phyloP scores from a whole-genome alignment of 2,113 vertebrate genomes.

The Cnemophilus loriae region DNA sequence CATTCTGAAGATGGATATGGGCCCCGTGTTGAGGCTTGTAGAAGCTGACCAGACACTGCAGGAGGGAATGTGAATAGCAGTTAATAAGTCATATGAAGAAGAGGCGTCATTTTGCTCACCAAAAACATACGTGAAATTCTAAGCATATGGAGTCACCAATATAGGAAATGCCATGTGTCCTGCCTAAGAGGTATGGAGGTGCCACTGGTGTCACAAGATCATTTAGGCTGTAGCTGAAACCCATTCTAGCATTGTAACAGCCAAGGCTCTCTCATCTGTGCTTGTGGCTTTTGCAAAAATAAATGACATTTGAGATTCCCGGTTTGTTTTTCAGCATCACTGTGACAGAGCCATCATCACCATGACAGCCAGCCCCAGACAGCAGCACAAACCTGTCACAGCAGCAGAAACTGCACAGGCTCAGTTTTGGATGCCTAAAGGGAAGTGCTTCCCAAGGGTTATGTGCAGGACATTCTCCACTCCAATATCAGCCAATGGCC shows the following conservation, averaged over 20 bases:
- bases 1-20: background rate
- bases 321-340: background rate
- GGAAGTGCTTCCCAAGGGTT: background rate
- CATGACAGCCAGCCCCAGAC: background rate
- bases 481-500: background rate
- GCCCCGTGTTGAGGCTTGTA: background rate
- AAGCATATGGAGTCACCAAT: background rate
- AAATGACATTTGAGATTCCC: background rate
- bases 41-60: background rate
- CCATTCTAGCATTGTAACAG: background rate
- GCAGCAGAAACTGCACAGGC: background rate
- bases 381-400: background rate
- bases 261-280: background rate
- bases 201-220: background rate
- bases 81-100: background rate
- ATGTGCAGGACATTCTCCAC: background rate
- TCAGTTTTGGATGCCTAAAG: accelerated
- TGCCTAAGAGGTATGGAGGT: background rate
- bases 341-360: background rate
- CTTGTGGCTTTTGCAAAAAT: background rate
- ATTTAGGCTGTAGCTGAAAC: background rate
- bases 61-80: background rate
- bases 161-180: background rate
- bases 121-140: background rate
- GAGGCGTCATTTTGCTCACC: background rate